These are phyloP conservation scores for Ambastaia sidthimunki DNA, from an alignment of 2,797 vertebrate genomes.

Conservation along the genomic window DNA sequence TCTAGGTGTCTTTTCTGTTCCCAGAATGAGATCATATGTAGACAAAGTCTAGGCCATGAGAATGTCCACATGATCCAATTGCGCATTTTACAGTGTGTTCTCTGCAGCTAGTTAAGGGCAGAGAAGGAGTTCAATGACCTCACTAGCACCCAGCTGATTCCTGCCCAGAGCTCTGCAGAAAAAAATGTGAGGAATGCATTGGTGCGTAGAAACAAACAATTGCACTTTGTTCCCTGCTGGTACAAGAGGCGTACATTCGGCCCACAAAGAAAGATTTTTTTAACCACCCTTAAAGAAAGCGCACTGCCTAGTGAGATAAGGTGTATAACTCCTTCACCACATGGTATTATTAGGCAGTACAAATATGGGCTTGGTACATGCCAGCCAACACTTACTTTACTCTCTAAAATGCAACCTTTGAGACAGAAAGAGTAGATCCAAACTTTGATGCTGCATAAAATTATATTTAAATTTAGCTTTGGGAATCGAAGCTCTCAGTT, in stretches of 20 bases:
- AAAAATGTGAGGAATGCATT: conserved; percentile 95
- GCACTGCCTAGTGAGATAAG: not conserved
- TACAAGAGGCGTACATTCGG: conserved; percentile 47
- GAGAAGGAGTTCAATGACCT: conserved; percentile 89
- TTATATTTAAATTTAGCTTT: not conserved
- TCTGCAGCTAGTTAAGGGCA: conserved; percentile 30
- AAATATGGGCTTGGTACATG: conserved; percentile 18
- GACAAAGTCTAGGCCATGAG: not conserved
- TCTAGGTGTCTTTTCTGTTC: not conserved
- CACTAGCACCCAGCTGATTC: conserved; percentile 94
- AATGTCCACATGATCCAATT: conserved; percentile 19
- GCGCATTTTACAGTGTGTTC: conserved; percentile 10
- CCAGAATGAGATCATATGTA: not conserved
- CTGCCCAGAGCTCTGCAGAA: conserved; percentile 81
- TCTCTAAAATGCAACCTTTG: not conserved
- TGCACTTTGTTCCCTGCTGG: conserved; percentile 82
- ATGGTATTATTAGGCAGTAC: not conserved
- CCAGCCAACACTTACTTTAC: not conserved
- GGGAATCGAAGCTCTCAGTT: not conserved
- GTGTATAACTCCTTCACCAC: not conserved
- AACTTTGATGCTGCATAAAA: not conserved
- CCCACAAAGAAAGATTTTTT: conserved; percentile 33
- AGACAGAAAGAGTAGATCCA: not conserved
- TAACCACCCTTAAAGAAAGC: not conserved
- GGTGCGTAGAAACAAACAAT: conserved; percentile 90